Conservation (phyloP, 2,113 vertebrate species). For the Perca fluviatilis region DNA sequence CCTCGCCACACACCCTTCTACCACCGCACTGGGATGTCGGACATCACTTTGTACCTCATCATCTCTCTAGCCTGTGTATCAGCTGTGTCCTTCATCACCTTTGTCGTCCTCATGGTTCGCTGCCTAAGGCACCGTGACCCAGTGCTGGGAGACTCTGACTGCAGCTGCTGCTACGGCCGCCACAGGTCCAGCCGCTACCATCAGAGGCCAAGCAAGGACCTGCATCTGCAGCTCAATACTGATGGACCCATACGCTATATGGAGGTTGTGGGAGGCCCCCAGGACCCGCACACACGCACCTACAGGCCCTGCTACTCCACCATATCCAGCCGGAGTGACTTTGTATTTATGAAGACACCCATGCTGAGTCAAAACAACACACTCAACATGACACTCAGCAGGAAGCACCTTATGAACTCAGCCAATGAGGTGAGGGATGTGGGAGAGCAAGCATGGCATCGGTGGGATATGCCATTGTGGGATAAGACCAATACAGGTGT, state of each 20-base stretch:
- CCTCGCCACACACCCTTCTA: conserved; percentile 77
- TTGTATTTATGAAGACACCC: conserved; percentile 93
- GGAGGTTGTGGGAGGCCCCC: conserved; percentile 89
- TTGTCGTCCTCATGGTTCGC: conserved; percentile 84
- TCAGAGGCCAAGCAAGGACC: conserved; percentile 87
- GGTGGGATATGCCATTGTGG: background rate
- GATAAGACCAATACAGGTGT: conserved; percentile 2
- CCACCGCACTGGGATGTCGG: conserved; percentile 80
- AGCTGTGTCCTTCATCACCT: conserved; percentile 86
- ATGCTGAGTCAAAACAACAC: conserved; percentile 88
- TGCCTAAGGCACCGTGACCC: conserved; percentile 81
- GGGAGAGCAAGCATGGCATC: conserved; percentile 19
- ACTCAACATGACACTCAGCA: conserved; percentile 86
- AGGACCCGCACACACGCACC: conserved; percentile 87
- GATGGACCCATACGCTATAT: conserved; percentile 93
- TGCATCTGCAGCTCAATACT: conserved; percentile 89
- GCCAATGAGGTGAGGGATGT: conserved; percentile 82
- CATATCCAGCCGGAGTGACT: conserved; percentile 90
- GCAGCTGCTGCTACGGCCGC: conserved; percentile 86
- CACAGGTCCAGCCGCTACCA: conserved; percentile 84
- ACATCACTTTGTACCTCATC: conserved; percentile 89
- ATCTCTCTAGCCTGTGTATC: conserved; percentile 90
- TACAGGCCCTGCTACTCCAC: conserved; percentile 91
- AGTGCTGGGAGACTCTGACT: conserved; percentile 73
- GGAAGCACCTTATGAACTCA: conserved; percentile 87